Base-by-base conservation (phyloP, 2,113 vertebrate genomes). In the Trichechus manatus region DNA sequence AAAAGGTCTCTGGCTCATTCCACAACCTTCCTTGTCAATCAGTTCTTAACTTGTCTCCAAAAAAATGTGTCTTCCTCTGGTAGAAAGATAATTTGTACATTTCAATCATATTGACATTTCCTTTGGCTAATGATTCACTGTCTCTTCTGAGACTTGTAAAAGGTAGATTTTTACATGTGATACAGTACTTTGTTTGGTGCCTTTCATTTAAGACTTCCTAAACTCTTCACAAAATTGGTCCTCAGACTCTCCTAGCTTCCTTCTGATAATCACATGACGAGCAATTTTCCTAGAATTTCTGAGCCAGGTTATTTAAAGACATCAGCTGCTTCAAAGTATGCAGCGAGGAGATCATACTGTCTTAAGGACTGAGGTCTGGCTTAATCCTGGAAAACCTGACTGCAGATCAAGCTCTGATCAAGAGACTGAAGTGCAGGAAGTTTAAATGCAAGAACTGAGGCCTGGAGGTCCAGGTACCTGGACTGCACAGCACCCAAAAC, bases 221-320 rank as follows among this genome's bases (percentile, higher is more conserved):
- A 90, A 77, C 78, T 84, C 42, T 89, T 89, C 53, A 42, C n/a
- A 50, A 74, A 50, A 90, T 61, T 78, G 39, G 31, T 83, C 27
- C 66, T 87, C 29, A 42, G 53, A 82, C 59, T 94, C 78, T 87
- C 39, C 63, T 39, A 64, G 14, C 72, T 92, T 75, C 61, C 0
- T 36, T 82, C 61, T 85, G 36, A 95, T 80, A 82, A 53, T 17
- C 61, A 75, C 25, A 7, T 3, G 78, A 92, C 42, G 63, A 27
- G 11, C 53, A 33, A 23, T 80, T 96, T 91, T 89, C 74, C 89
- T 92, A 47, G 72, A 63, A 89, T 92, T 93, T 93, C 92, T 95
- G 74, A 94, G 36, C 31, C 56, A 63, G 61, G 53, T 95, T 96
- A 95, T 96, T 96, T 91, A 97, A 96, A 95, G 89, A 29, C 61